Percentiles rank a stretch among this genome's conserved stretches.
These are phyloP conservation scores for Geotrupes spiniger DNA, from an alignment of 2,888 invertebrate genomes.

Conservation along the genomic window DNA sequence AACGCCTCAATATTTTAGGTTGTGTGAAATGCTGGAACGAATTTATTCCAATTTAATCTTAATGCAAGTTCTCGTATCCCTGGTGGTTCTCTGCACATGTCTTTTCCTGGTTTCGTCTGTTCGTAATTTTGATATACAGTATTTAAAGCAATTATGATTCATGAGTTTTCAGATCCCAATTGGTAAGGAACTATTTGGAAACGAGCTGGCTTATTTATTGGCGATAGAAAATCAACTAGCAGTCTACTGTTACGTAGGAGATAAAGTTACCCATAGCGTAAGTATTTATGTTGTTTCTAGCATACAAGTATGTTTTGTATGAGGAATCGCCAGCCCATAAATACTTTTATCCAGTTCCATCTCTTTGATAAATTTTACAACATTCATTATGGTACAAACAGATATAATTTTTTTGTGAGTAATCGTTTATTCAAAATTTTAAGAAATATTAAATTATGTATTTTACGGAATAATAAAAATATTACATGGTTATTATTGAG, in stretches of 20 bases:
- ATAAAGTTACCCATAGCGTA: slow-evolving; percentile 22
- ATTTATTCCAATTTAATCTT: slow-evolving; percentile 28
- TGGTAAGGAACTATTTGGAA: slow-evolving; percentile 12
- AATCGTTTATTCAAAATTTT: no score
- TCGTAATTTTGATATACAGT: slow-evolving; percentile 3
- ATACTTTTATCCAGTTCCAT: no score
- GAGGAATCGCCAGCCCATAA: no score
- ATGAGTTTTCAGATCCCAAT: slow-evolving; percentile 17
- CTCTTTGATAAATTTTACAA: no score
- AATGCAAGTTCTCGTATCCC: slow-evolving; percentile 27
- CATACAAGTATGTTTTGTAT: background rate
- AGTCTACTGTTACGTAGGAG: slow-evolving; percentile 22
- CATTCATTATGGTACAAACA: no score
- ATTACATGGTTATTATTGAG: no score
- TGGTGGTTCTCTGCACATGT: slow-evolving; percentile 30
- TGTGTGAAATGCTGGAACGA: slow-evolving; percentile 25
- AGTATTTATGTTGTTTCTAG: slow-evolving; percentile 1
- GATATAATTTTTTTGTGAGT: no score
- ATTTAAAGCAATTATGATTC: background rate
- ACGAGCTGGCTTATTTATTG: slow-evolving; percentile 23
- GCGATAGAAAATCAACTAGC: slow-evolving; percentile 24
- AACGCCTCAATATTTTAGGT: no score
- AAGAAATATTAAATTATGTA: no score
- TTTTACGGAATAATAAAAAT: no score
- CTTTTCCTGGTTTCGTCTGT: slow-evolving; percentile 26